These are phyloP conservation scores for Leptosomus discolor DNA, from an alignment of 2,113 vertebrate species.

Conservation along the genomic window DNA sequence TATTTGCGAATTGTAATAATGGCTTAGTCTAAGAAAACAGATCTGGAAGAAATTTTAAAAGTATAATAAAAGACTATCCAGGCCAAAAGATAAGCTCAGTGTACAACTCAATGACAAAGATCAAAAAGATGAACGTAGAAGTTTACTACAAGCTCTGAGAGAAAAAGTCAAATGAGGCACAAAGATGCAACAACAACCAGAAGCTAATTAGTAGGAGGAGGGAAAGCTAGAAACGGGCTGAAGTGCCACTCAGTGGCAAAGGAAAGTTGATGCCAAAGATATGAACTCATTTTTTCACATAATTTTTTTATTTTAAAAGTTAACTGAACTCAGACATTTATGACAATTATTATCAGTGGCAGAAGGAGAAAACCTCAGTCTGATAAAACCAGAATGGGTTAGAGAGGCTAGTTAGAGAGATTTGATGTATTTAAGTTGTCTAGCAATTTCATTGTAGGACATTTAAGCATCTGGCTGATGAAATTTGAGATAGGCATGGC, in stretches of 20 bases:
- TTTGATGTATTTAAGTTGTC: background rate
- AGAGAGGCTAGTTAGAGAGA: background rate
- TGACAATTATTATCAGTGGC: background rate
- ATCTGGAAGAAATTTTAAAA: background rate
- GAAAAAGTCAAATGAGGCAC: background rate
- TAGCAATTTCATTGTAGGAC: background rate
- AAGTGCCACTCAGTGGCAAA: background rate
- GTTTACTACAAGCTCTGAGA: background rate
- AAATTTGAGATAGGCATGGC: background rate
- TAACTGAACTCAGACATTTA: background rate
- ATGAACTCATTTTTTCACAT: background rate
- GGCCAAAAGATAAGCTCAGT: background rate
- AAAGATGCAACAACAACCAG: background rate
- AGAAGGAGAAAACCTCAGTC: background rate
- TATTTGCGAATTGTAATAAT: background rate
- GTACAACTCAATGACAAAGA: background rate
- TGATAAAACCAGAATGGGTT: background rate
- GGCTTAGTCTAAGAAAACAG: background rate
- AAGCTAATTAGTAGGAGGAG: background rate
- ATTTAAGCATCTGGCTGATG: background rate
- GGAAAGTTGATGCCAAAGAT: background rate
- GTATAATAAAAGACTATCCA: background rate
- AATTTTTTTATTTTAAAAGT: background rate
- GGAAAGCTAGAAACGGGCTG: background rate
- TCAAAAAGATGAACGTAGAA: background rate